Evolutionary conservation across 2,888 invertebrate genomes (phyloP).

Genomic region (Diploptera punctata): DNA sequence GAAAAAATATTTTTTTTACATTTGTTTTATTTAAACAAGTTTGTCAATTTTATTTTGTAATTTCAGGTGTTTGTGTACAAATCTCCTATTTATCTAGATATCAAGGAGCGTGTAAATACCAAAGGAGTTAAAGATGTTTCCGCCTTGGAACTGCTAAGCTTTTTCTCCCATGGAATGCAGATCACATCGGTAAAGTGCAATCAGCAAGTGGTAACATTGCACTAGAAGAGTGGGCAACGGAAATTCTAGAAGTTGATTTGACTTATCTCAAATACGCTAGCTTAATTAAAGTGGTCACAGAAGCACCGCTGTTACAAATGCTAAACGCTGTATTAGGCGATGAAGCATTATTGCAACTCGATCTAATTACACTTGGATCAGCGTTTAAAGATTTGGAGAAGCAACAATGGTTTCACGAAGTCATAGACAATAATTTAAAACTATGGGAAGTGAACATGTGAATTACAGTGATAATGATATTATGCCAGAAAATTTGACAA

Average conservation of each 20-base stretch:
- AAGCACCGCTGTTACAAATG: slow-evolving; percentile 70
- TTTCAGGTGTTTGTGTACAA: slow-evolving; percentile 86
- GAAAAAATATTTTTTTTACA: no score
- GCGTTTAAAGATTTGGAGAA: slow-evolving; percentile 78
- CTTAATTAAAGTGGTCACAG: slow-evolving; percentile 81
- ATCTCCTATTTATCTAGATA: slow-evolving; percentile 77
- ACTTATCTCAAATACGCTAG: slow-evolving; percentile 84
- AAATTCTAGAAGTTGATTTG: slow-evolving; percentile 73
- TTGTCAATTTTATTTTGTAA: not conserved
- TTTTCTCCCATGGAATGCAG: slow-evolving; percentile 87
- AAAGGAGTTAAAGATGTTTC: slow-evolving; percentile 75
- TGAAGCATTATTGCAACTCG: slow-evolving; percentile 83
- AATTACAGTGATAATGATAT: no score
- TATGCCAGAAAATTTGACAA: no score
- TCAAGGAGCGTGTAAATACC: slow-evolving; percentile 81
- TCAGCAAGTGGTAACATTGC: slow-evolving; percentile 81
- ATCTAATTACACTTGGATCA: slow-evolving; percentile 78
- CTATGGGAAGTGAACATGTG: slow-evolving; percentile 90
- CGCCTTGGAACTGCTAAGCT: slow-evolving; percentile 73
- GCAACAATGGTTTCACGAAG: slow-evolving; percentile 85
- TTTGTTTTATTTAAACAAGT: no score
- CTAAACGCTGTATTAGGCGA: slow-evolving; percentile 77
- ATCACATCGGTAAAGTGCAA: slow-evolving; percentile 71
- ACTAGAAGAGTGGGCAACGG: slow-evolving; percentile 77
- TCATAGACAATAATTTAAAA: slow-evolving; percentile 88